Conservation (phyloP, 2,797 vertebrate species). For the Menidia menidia region DNA sequence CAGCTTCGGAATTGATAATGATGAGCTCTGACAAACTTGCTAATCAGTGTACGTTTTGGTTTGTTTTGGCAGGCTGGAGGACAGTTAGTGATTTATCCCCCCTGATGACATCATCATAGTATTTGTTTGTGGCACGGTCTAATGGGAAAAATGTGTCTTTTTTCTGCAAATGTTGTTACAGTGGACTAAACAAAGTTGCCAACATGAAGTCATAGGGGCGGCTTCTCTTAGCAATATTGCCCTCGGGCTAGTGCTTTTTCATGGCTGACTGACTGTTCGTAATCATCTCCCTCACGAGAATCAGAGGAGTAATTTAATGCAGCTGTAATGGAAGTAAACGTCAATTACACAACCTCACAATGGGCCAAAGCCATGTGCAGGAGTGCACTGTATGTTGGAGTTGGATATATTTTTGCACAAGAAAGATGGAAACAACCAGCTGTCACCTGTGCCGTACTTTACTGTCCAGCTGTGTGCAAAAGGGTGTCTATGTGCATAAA, state of each 20-base stretch:
- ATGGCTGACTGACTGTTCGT: constrained; percentile 66
- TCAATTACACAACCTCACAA: constrained; percentile 58
- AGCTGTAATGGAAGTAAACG: constrained; percentile 74
- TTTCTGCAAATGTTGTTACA: constrained; percentile 40
- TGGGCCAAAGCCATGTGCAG: constrained; percentile 53
- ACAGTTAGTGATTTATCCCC: constrained; percentile 35
- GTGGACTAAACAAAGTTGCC: constrained; percentile 68
- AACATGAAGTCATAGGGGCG: constrained; percentile 70
- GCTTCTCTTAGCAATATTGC: constrained; percentile 64
- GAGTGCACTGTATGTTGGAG: constrained; percentile 48
- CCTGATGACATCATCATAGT: constrained; percentile 43
- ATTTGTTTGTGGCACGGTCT: constrained; percentile 61
- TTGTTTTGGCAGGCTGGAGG: constrained; percentile 48
- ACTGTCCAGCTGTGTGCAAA: constrained; percentile 20
- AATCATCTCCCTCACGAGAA: constrained; percentile 73
- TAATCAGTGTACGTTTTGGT: constrained; percentile 48
- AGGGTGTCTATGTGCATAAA: constrained; percentile 11
- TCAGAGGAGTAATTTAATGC: constrained; percentile 69
- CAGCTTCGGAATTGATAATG: constrained; percentile 40
- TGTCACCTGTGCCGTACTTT: constrained; percentile 42
- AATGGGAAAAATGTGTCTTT: constrained; percentile 34
- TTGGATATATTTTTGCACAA: constrained; percentile 42
- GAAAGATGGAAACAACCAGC: constrained; percentile 57
- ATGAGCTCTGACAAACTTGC: constrained; percentile 49
- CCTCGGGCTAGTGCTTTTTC: constrained; percentile 56